Base-by-base conservation (phyloP, 2,888 invertebrate species). In the Ophioninae sp. region DNA sequence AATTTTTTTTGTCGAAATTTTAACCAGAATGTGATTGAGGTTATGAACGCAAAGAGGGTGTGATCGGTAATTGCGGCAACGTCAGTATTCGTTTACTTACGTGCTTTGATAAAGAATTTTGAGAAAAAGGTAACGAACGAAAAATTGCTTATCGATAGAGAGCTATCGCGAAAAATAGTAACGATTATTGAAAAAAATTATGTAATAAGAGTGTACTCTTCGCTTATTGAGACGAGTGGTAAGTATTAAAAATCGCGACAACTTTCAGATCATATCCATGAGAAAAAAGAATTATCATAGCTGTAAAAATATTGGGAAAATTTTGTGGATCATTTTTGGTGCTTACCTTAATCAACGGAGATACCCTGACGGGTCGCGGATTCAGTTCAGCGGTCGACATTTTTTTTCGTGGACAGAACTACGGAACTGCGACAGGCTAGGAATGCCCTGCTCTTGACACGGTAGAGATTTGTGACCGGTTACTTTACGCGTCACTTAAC, bases 301-400 rank as follows among this genome's bases (percentile, higher is more conserved):
- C 17, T 6, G 23, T 13, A 6, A 61, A 8, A 20, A 20, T 39
- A 44, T 37, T 21, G 2, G 2, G 7, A 30, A 37, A 61, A 65
- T 57, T 65, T 50, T 41, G 59, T 59, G 50, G 61, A 64, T 64
- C 23, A 65, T 78, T 75, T 39, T 75, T 77, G 61, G 30, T 88
- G 92, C 89, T 94, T 94, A 96, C 96, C 94, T 96, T 96, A 91
- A 97, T 97, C 79, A 97, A 93, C 74, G 97, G 97, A 73, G 97
- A 97, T 87, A 97, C 97, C 91, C 95, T 94, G 86, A 97, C 95
- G 88, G 97, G 96, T 89, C 88, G 89, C 8, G 91, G 91, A 77
- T 87, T 89, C 57, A 90, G 86, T 80, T 90, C 90, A 44, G 86
- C 88, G 65, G 90, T 81, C 89, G 92, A 92, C 92, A 92, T 92